Percentiles rank a stretch among this genome's conserved stretches.
Conservation (phyloP, 1,140 invertebrate species). For the Drosophila bifasciata region DNA sequence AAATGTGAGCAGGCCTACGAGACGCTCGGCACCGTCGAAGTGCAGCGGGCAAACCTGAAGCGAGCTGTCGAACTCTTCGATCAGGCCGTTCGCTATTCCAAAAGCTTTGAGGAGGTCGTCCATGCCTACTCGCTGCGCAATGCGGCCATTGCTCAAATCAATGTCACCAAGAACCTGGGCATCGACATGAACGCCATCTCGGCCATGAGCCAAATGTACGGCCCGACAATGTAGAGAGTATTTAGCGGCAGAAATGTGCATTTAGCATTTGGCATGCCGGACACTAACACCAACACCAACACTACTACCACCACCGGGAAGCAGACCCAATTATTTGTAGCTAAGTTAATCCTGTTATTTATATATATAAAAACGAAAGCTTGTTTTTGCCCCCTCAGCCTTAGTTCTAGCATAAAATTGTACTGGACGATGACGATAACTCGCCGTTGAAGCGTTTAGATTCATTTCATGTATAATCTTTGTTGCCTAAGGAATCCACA, state of each 20-base stretch:
- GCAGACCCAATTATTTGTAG: too few species aligned
- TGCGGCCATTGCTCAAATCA: conserved; percentile 93
- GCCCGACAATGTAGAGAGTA: conserved; percentile 29
- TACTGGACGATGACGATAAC: too few species aligned
- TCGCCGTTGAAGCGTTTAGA: too few species aligned
- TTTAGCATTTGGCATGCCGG: too few species aligned
- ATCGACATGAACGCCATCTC: conserved; percentile 85
- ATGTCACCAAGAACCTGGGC: conserved; percentile 91
- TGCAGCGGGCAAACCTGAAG: conserved; percentile 91
- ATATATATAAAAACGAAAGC: too few species aligned
- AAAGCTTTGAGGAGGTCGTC: conserved; percentile 93
- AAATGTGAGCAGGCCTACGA: conserved; percentile 98
- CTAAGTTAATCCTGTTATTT: too few species aligned
- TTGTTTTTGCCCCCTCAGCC: too few species aligned
- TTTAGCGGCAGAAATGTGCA: conserved; percentile 19
- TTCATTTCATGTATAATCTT: conserved; percentile 35
- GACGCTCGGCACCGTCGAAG: conserved; percentile 96
- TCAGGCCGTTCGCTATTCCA: conserved; percentile 93
- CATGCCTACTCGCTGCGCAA: conserved; percentile 94
- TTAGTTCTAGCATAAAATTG: conserved; percentile 41
- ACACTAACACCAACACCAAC: too few species aligned
- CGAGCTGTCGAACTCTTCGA: conserved; percentile 94
- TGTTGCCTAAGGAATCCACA: conserved; percentile 46
- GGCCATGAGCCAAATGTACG: conserved; percentile 55
- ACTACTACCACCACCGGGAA: too few species aligned